Percentiles rank a stretch among this genome's conserved stretches.
Conservation (phyloP, 2,113 vertebrate species). For the Gallinago undulata region DNA sequence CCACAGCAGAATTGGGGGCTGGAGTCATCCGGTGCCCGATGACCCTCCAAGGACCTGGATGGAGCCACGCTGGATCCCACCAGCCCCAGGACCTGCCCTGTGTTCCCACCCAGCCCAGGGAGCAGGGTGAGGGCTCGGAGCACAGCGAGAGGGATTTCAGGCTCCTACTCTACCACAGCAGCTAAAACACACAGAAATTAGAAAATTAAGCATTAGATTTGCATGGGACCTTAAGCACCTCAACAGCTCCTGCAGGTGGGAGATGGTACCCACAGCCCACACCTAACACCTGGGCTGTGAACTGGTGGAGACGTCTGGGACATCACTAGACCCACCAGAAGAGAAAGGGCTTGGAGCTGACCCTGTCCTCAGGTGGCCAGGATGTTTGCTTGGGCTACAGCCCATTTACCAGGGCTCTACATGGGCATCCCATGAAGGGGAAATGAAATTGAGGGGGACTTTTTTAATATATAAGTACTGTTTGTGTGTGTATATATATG, state of each 20-base stretch:
- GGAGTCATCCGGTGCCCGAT: rapidly evolving
- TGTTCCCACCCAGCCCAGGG: background rate
- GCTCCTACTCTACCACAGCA: background rate
- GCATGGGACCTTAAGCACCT: background rate
- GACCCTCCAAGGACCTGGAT: background rate
- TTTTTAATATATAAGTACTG: background rate
- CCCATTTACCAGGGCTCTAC: background rate
- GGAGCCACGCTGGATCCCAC: too few relatives aligned
- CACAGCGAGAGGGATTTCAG: background rate
- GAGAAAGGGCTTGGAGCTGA: background rate
- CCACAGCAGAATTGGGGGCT: background rate
- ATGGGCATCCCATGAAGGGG: too few relatives aligned
- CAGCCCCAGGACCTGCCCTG: background rate
- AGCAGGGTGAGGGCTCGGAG: rapidly evolving
- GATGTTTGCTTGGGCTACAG: background rate
- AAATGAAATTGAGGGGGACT: too few relatives aligned
- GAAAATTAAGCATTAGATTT: too few relatives aligned
- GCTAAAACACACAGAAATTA: background rate
- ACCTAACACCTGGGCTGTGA: background rate
- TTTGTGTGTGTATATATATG: background rate
- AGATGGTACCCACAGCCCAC: background rate
- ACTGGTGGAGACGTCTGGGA: too few relatives aligned
- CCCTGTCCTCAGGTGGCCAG: background rate
- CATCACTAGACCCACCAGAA: background rate
- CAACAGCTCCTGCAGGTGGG: background rate